Base-by-base conservation (phyloP, 2,888 invertebrate genomes). In the Cyrtodaria siliqua region DNA sequence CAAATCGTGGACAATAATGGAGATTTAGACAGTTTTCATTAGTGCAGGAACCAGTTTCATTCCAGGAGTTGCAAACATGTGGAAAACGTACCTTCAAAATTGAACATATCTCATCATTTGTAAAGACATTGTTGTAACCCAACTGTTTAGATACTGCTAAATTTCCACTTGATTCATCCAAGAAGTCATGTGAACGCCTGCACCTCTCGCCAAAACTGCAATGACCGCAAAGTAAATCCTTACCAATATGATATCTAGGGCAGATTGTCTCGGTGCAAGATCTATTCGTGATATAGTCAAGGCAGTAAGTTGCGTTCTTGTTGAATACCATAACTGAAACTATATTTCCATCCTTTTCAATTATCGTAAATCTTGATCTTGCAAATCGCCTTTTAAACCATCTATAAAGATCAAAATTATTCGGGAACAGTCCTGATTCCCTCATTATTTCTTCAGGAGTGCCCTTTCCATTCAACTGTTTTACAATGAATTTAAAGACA, bases 1-100 rank as follows among this genome's bases (percentile, higher is more conserved):
- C 33, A 53, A 66, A 78, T 18, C 78, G 70, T 53, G 70, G 70
- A 67, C 84, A 84, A n/a, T 82, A 42, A 52, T 84, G 84, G 27
- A 84, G 74, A n/a, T 70, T 55, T 20, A 42, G 18, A 49, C 84
- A 82, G 9, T 52, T 44, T 14, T 12, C 14, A 12, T 71, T 52
- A 3, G 23, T 29, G 61, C 84, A 84, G 16, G 14, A 12, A 9
- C 57, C 68, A 20, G 55, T 50, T 1, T 66, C 56, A 53, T 60
- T 70, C 79, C 79, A 79, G 14, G 20, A 14, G 0, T 53, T 47
- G 49, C 80, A 80, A 14, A 76, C 52, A 59, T 66, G 76, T 33
- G 80, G 80, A 38, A 50, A 69, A 6, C 80, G 38, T 2, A 52
- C 53, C 16, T 18, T 57, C 14, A 76, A 40, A n/a, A 80, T 69